Conservation (phyloP, 1,140 invertebrate species). For the Eufriesea mexicana region DNA sequence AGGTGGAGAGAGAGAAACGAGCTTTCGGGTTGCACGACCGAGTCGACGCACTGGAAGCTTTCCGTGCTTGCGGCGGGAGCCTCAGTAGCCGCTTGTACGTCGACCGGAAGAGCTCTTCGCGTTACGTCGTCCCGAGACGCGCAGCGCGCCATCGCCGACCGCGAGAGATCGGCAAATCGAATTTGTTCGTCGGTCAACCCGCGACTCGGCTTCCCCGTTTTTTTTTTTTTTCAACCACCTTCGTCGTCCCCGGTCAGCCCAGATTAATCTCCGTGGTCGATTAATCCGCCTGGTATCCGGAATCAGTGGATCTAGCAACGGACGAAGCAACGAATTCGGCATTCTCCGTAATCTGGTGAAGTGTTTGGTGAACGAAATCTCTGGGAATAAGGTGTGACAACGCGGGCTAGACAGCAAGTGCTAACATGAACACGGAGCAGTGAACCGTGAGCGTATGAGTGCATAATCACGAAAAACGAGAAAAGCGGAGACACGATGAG, state of each 20-base stretch:
- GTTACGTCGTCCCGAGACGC: conserved; percentile 50
- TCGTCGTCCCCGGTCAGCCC: no score
- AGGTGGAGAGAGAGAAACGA: conserved; percentile 71
- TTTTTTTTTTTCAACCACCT: not conserved
- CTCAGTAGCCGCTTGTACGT: conserved; percentile 81
- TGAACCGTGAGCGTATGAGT: conserved; percentile 65
- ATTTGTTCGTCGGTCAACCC: not conserved
- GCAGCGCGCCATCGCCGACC: conserved; percentile 49
- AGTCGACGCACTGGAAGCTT: conserved; percentile 81
- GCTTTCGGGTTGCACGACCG: conserved; percentile 73
- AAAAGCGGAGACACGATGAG: conserved; percentile 66
- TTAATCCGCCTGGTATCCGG: not conserved
- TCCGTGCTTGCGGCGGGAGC: conserved; percentile 79
- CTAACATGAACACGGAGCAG: conserved; percentile 68
- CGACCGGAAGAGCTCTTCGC: conserved; percentile 68
- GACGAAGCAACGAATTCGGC: not conserved
- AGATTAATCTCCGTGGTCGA: not conserved
- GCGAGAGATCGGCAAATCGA: conserved; percentile 47
- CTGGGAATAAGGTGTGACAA: conserved; percentile 9
- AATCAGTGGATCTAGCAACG: not conserved
- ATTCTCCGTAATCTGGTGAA: not conserved
- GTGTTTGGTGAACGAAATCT: conserved; percentile 32
- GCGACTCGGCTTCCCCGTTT: not conserved
- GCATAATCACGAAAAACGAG: conserved; percentile 35
- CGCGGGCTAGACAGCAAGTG: conserved; percentile 50